Percentiles rank a stretch among this genome's conserved stretches.
Evolutionary conservation across 2,113 vertebrate genomes (phyloP).

Genomic region (Poicephalus gulielmi): DNA sequence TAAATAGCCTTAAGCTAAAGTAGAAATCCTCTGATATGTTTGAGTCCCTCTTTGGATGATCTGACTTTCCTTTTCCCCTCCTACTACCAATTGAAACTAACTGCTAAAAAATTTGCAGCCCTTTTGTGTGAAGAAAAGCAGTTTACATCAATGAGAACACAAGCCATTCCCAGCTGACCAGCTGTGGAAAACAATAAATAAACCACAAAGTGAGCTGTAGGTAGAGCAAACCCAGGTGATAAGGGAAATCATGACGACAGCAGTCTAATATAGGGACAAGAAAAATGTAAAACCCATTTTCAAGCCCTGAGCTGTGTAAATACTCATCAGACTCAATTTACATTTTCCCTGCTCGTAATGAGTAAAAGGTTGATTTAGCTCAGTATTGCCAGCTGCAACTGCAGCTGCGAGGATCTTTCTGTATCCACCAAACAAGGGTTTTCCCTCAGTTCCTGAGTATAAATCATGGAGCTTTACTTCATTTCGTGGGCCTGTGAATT

Average conservation of each 20-base stretch:
- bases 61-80: background rate
- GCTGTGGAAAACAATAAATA: conserved; percentile 49
- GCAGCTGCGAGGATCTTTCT: background rate
- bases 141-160: background rate
- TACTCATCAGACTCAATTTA: background rate
- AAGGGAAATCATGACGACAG: background rate
- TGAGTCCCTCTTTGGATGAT: background rate
- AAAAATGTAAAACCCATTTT: background rate
- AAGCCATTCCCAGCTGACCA: background rate
- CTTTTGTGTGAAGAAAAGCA: background rate
- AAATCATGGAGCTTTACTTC: background rate
- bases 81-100: background rate
- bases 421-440: background rate
- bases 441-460: background rate
- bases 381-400: background rate
- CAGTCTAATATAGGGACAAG: background rate
- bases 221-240: background rate
- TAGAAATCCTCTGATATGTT: background rate
- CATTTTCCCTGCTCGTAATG: background rate
- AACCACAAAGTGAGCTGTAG: conserved; percentile 7
- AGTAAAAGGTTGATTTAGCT: conserved; percentile 19
- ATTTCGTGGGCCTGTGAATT: background rate
- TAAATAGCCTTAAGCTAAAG: background rate
- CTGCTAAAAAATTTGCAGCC: background rate
- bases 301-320: conserved; percentile 24